phyloP scores from a whole-genome alignment of 1,140 invertebrate genomes.

The Dreissena rostriformis region DNA sequence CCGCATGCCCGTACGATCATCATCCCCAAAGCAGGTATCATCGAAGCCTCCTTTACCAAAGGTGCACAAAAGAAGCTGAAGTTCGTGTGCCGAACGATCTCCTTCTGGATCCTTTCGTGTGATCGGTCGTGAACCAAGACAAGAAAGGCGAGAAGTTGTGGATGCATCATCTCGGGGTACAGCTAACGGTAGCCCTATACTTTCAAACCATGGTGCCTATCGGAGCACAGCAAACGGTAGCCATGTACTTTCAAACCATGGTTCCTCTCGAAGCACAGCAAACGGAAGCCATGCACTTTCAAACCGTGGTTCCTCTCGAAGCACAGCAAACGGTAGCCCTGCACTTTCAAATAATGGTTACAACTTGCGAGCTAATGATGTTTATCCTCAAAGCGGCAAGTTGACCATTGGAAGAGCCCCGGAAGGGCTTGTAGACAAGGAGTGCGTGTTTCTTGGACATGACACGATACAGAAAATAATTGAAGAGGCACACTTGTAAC shows the following conservation, averaged over 20 bases:
- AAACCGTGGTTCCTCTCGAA: too few species aligned
- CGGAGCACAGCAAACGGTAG: too few species aligned
- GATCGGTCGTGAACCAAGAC: neutral
- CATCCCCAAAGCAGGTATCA: neutral
- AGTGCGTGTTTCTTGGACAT: slow-evolving; percentile 36
- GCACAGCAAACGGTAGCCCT: too few species aligned
- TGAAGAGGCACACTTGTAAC: slow-evolving; percentile 18
- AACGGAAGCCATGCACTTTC: too few species aligned
- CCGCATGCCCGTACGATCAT: neutral
- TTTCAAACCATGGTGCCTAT: too few species aligned
- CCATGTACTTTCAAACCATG: too few species aligned
- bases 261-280: too few species aligned
- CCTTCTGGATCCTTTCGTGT: neutral
- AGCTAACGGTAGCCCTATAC: too few species aligned
- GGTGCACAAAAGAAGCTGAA: neutral
- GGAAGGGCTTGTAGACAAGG: neutral
- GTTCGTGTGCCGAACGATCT: neutral
- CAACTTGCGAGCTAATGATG: too few species aligned
- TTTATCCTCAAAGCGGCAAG: neutral
- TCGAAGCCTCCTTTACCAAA: neutral
- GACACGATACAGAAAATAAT: slow-evolving; percentile 48
- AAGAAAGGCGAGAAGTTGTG: neutral
- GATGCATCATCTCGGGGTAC: neutral
- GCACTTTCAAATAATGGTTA: too few species aligned
- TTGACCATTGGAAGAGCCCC: slow-evolving; percentile 14